phyloP scores from a whole-genome alignment of 2,113 vertebrate species.

The Nymphicus hollandicus region DNA sequence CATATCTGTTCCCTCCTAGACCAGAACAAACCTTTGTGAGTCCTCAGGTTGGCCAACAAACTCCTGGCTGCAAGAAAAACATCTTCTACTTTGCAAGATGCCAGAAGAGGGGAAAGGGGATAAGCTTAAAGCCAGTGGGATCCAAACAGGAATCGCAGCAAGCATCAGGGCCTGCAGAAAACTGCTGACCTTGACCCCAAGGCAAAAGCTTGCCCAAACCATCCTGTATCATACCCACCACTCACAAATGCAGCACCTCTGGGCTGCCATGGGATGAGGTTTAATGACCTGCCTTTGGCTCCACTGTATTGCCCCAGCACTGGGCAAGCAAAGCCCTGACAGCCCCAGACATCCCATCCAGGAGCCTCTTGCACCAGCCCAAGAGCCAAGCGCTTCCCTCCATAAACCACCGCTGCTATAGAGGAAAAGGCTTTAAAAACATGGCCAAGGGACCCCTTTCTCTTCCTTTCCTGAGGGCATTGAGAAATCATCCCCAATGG shows the following conservation, averaged over 20 bases:
- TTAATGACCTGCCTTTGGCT: not conserved
- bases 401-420: not conserved
- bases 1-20: not conserved
- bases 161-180: not conserved
- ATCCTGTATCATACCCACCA: not conserved
- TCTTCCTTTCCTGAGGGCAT: not conserved
- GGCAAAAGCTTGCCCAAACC: not conserved
- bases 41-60: not conserved
- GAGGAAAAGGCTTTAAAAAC: not conserved
- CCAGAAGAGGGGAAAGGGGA: too few relatives aligned
- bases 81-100: not conserved
- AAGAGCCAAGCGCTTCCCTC: not conserved
- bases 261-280: not conserved
- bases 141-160: not conserved
- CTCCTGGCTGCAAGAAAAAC: not conserved
- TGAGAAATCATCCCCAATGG: not conserved
- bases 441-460: not conserved
- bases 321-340: not conserved
- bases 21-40: rapidly evolving
- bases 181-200: not conserved
- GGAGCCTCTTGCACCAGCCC: not conserved
- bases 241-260: not conserved
- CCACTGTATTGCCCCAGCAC: rapidly evolving
- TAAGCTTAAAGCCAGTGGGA: not conserved
- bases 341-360: not conserved